Conservation (phyloP, 2,113 vertebrate species). For the Etia nguti region DNA sequence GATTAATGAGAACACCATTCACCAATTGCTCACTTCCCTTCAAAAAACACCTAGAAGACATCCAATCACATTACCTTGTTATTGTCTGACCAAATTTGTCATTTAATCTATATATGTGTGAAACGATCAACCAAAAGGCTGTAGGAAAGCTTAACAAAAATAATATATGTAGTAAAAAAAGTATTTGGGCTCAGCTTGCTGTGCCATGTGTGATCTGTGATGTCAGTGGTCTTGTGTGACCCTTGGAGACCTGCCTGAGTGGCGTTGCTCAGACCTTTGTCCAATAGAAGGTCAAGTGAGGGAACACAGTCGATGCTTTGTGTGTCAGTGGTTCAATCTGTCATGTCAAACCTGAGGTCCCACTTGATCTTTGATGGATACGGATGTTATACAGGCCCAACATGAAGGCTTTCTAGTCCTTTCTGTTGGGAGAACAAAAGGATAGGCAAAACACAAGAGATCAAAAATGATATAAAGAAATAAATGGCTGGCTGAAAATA, state of each 20-base stretch:
- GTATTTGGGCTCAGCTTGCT: not conserved
- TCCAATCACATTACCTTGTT: not conserved
- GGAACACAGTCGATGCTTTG: conserved; percentile 18
- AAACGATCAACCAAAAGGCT: not conserved
- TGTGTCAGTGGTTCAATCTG: conserved; percentile 27
- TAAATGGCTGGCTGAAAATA: not conserved
- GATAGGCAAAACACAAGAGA: not conserved
- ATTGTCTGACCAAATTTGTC: not conserved
- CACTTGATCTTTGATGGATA: conserved; percentile 7
- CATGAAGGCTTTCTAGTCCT: rapidly evolving
- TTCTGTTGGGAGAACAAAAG: not conserved
- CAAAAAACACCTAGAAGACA: not conserved
- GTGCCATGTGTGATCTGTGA: not conserved
- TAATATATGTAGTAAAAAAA: not conserved
- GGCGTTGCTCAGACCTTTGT: not conserved
- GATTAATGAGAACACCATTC: not conserved
- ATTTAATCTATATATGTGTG: no score
- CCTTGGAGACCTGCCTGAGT: conserved; percentile 34
- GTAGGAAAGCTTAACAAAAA: not conserved
- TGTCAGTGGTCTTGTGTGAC: not conserved
- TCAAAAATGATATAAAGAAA: not conserved
- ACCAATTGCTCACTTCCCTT: not conserved
- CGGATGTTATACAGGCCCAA: not conserved
- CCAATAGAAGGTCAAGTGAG: conserved; percentile 53
- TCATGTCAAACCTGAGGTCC: conserved; percentile 25